Evolutionary conservation across 2,797 vertebrate genomes (phyloP).

Genomic region (Mycteria americana): DNA sequence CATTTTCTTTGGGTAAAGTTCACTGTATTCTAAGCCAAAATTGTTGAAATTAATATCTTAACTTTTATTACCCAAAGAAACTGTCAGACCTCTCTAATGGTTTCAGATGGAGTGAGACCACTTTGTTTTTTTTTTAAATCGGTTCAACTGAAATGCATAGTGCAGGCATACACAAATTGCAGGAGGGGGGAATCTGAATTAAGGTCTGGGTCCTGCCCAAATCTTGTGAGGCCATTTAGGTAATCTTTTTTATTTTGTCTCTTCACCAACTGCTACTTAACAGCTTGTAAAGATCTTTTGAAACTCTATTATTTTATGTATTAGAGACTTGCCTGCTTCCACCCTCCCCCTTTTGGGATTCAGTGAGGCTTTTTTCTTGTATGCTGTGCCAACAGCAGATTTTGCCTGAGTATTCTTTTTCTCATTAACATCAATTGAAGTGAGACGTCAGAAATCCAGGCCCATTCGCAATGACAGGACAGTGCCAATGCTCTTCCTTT

Average conservation of each 20-base stretch:
- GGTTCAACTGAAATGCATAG: background rate
- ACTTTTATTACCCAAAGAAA: conserved; percentile 14
- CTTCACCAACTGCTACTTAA: conserved; percentile 20
- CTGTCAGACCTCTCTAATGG: background rate
- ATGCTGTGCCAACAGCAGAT: conserved; percentile 48
- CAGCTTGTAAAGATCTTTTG: conserved; percentile 55
- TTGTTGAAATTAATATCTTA: background rate
- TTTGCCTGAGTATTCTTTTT: conserved; percentile 50
- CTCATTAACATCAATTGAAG: conserved; percentile 64
- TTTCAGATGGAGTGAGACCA: background rate
- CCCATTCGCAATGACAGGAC: conserved; percentile 62
- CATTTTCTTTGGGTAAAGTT: conserved; percentile 29
- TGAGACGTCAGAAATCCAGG: conserved; percentile 63
- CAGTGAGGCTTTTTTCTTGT: conserved; percentile 37
- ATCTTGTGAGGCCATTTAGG: conserved; percentile 19
- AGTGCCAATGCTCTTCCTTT: conserved; percentile 54
- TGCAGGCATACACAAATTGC: background rate
- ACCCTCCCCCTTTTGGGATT: conserved; percentile 44
- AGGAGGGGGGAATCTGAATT: background rate
- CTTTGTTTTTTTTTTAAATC: background rate
- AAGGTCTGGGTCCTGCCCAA: background rate
- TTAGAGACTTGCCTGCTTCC: conserved; percentile 44
- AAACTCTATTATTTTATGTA: conserved; percentile 51
- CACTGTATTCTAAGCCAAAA: background rate
- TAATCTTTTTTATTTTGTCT: background rate